A percentile compares a stretch with the other conserved stretches of the same genome.
Evolutionary conservation across 2,797 vertebrate species (phyloP).

Genomic region (Atherinosoma microstoma): DNA sequence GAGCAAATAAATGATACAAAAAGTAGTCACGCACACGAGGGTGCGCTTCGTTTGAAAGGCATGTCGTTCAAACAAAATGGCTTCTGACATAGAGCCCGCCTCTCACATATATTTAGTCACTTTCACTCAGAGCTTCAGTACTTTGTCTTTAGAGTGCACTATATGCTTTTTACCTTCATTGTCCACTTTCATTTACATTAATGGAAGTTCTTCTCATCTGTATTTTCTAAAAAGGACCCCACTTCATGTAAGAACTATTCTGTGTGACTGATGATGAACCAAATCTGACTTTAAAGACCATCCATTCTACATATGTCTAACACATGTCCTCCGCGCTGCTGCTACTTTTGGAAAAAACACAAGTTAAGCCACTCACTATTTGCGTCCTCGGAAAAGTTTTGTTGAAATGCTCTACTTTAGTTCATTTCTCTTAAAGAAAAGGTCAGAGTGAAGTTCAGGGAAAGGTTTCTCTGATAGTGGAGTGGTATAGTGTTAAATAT

Average conservation of each 20-base stretch:
- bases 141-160: background rate
- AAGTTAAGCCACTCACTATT: background rate
- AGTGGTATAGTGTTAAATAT: background rate
- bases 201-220: background rate
- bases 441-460: background rate
- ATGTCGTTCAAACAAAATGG: background rate
- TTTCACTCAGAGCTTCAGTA: slow-evolving; percentile 4
- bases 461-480: background rate
- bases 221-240: background rate
- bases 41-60: background rate
- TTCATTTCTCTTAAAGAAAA: background rate
- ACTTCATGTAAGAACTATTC: background rate
- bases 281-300: background rate
- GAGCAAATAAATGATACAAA: slow-evolving; percentile 8
- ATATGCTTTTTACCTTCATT: background rate
- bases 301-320: background rate
- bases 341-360: no score
- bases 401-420: background rate
- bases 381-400: background rate
- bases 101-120: background rate
- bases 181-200: background rate
- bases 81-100: background rate
- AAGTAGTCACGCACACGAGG: background rate
- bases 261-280: background rate
- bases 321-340: background rate